A percentile compares a stretch with the other conserved stretches of the same genome.
These are phyloP conservation scores for Actinia tenebrosa DNA, from an alignment of 64 coral and sea anemone species.

Conservation along the genomic window DNA sequence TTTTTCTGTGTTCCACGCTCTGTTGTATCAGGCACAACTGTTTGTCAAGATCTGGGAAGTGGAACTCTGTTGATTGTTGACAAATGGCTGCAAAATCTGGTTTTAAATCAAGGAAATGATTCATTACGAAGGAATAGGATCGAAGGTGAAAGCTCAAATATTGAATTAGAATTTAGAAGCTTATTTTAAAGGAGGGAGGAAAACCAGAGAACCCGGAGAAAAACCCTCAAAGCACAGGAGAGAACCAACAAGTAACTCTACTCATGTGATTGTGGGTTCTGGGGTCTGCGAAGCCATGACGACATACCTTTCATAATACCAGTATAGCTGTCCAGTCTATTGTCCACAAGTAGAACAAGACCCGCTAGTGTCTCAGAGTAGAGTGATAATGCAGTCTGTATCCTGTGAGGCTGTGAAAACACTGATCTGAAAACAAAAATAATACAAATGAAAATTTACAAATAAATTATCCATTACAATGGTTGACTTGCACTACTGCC, in stretches of 20 bases:
- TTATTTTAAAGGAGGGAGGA: too few relatives aligned
- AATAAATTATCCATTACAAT: too few relatives aligned
- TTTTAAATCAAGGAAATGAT: background rate
- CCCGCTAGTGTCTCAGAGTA: constrained; percentile 84
- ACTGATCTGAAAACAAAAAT: constrained; percentile 46
- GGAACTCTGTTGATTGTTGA: constrained; percentile 95
- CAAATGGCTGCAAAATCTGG: constrained; percentile 90
- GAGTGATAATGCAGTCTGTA: constrained; percentile 85
- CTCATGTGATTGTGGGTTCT: too few relatives aligned
- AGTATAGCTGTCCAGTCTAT: constrained; percentile 75
- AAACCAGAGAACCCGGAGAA: too few relatives aligned
- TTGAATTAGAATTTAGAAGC: too few relatives aligned
- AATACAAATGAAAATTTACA: background rate
- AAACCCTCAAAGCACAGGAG: too few relatives aligned
- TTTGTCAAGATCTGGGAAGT: constrained; percentile 95
- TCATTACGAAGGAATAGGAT: background rate
- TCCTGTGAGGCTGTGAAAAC: constrained; percentile 86
- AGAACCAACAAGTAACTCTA: too few relatives aligned
- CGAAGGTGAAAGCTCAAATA: too few relatives aligned
- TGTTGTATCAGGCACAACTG: constrained; percentile 93
- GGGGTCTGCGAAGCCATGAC: too few relatives aligned
- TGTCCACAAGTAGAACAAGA: constrained; percentile 78
- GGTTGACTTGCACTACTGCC: too few relatives aligned
- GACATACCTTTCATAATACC: constrained; percentile 75
- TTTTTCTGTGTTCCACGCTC: constrained; percentile 64